Conservation (phyloP, 2,888 invertebrate species). For the Pristionchus exspectatus region DNA sequence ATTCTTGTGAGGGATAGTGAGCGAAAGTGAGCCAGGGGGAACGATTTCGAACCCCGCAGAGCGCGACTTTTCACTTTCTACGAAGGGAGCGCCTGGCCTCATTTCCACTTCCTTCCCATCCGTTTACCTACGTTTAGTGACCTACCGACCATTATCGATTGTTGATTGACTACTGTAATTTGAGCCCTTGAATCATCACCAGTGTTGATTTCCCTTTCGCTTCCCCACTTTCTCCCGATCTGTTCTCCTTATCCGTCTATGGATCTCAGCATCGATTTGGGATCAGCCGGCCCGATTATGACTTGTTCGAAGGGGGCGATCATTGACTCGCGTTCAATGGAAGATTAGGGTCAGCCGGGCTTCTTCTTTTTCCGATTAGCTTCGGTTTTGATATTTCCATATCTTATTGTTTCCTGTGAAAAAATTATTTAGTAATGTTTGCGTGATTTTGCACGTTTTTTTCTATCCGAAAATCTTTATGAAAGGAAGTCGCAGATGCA, state of each 20-base stretch:
- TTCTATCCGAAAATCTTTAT: no score
- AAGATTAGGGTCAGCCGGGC: background rate
- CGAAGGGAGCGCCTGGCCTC: slow-evolving; percentile 17
- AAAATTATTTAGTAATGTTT: no score
- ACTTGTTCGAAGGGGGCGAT: slow-evolving; percentile 25
- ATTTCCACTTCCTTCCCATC: background rate
- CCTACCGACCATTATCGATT: slow-evolving; percentile 15
- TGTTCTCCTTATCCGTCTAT: background rate
- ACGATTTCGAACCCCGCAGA: background rate
- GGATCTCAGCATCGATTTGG: slow-evolving; percentile 14
- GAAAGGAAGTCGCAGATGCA: no score
- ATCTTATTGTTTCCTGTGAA: no score
- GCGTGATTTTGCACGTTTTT: no score
- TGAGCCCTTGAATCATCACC: background rate
- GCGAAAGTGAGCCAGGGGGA: background rate
- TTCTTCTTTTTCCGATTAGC: background rate
- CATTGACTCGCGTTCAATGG: background rate
- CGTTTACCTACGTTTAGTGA: background rate
- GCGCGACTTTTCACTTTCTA: slow-evolving; percentile 25
- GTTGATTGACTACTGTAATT: background rate
- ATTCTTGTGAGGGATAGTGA: background rate
- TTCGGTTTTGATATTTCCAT: background rate
- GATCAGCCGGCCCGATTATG: slow-evolving; percentile 36
- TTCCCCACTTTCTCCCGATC: background rate
- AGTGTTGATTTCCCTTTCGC: background rate